Base-by-base conservation (phyloP, 1,140 invertebrate species). In the Penaeus japonicus region DNA sequence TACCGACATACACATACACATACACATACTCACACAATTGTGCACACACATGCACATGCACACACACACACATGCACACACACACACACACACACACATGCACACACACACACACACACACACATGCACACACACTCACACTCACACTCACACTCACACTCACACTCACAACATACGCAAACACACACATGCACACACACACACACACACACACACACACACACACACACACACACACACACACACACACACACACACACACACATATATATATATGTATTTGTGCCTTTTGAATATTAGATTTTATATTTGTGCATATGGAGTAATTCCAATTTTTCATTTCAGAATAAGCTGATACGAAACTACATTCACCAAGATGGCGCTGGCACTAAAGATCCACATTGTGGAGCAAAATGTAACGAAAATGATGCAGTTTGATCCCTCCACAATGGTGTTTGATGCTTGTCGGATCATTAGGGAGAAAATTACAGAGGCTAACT, bases 391-490 rank as follows among this genome's bases (percentile, higher is more conserved):
- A 91, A 97, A 97, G 93, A 98, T 99, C 92, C 96, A 96, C 92
- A 96, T 99, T 92, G 96, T 97, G 91, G 97, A 97, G 91, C 96
- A 96, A 92, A 97, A 97, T 93, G 96, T 98, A 91, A 97, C 97
- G 90, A 99, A 99, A 94, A 99, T 97, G 90, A 98, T 99, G 94
- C 97, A 99, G 93, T 99, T 99, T 93, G 97, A 99, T 93, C 97
- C 98, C 20, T 95, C 96, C 91, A 98, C 96, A 77, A 96, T 96
- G 79, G 97, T 99, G 55, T 98, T 97, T 93, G 98, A 99, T 93
- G 97, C 98, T 7, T 99, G 98, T 93, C 95, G 96, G 92, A 95
- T 98, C 91, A 99, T 99, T 91, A 94, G 97, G 90, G 98, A 99
- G 92, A 99, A 99, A 93, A 96, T 98, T 73, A 94, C 96, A 7